Evolutionary conservation across 2,113 vertebrate species (phyloP).

Genomic region (Grallaria varia): DNA sequence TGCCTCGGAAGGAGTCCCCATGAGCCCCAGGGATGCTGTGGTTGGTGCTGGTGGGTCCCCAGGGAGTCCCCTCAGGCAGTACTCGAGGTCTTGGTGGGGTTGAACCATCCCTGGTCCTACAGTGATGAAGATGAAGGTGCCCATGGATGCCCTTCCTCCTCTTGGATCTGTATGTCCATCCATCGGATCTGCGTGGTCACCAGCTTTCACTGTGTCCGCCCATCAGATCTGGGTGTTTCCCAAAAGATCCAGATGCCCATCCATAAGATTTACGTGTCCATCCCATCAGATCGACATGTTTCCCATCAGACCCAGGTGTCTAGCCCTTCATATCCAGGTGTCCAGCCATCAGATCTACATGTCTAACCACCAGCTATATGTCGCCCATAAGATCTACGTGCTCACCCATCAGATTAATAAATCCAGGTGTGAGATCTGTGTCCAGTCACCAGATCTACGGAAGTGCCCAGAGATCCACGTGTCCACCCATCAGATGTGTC

Average conservation of each 20-base stretch:
- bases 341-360: no score
- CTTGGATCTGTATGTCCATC: accelerated
- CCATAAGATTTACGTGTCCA: no score
- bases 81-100: neutral
- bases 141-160: neutral
- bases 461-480: no score
- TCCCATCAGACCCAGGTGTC: no score
- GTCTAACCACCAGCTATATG: no score
- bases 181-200: neutral
- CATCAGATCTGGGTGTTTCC: no score
- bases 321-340: no score
- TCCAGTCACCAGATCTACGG: neutral
- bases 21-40: accelerated
- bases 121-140: neutral
- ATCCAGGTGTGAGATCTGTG: neutral
- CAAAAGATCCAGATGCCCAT: no score
- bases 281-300: no score
- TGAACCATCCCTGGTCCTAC: no score
- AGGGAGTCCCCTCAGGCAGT: neutral
- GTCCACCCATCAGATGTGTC: no score
- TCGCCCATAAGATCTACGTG: no score
- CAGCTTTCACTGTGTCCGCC: neutral
- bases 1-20: neutral
- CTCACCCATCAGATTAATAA: neutral
- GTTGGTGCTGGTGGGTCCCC: neutral